Base-by-base conservation (phyloP, 1,140 invertebrate genomes). In the Palaemon carinicauda region DNA sequence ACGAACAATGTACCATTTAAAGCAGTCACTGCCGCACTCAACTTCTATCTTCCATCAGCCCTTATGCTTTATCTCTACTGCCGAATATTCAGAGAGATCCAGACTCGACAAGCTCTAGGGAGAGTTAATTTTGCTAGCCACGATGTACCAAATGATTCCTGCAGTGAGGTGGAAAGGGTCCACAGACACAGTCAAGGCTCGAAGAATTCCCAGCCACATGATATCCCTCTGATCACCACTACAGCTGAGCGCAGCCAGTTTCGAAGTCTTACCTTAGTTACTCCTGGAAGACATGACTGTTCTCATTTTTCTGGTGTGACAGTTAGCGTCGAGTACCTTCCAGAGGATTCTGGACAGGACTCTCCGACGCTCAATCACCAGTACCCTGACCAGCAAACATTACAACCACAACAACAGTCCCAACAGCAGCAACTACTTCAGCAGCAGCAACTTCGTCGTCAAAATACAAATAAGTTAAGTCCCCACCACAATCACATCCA, bases 41-140 rank as follows among this genome's bases (percentile, higher is more conserved):
- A 94, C 89, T 94, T 93, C 89, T 93, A 93, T 89, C 90, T 94
- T 19, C 93, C 93, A 3, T 91, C 93, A 71, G 89, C 92, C 19
- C 89, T 93, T 4, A 94, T 94, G 93, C 92, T 93, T 50, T 91
- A 91, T 54, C 89, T 94, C 5, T 94, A 94, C 86, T 92, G 82
- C 82, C 82, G 91, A 69, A 88, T 87, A 65, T 83, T 90, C 29
- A 71, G 80, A 15, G 90, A 87, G 29, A 89, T 89, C 21, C 75
- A 87, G 60, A 69, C 69, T 7, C 87, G 89, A 12, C 80, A 86
- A 69, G 78, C 71, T 14, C 82, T 84, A 1, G 87, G 77, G 41
- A 85, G 75, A 24, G 80, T 78, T 24, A 83, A 41, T 53, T 80
- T 82, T 65, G 56, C 79, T 41, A 75, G 33, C 79, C 56, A 82